A percentile compares a stretch with the other conserved stretches of the same genome.
These are phyloP conservation scores for Dermatophagoides farinae DNA, from an alignment of 1,140 invertebrate genomes.

Conservation along the genomic window DNA sequence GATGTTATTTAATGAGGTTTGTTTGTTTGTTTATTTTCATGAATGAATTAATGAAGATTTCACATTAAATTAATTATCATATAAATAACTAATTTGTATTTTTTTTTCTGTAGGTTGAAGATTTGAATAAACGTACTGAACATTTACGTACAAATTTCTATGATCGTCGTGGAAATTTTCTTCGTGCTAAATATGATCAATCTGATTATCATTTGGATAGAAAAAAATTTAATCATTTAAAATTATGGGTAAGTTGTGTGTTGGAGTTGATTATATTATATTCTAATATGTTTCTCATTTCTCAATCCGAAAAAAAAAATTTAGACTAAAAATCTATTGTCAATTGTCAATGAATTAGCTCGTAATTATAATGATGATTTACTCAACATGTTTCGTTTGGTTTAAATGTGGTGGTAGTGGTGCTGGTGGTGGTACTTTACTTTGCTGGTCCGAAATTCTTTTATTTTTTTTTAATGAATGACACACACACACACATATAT, in stretches of 20 bases:
- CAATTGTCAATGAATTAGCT: not conserved
- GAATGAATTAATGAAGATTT: too few relatives aligned
- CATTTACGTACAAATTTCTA: not conserved
- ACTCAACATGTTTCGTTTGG: conserved; percentile 1
- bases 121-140: conserved; percentile 1
- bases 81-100: too few relatives aligned
- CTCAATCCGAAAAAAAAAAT: too few relatives aligned
- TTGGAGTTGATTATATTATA: not conserved
- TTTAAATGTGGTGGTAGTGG: too few relatives aligned
- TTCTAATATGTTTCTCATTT: not conserved
- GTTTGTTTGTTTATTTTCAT: too few relatives aligned
- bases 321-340: not conserved
- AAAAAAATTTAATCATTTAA: not conserved
- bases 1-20: not conserved
- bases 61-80: too few relatives aligned
- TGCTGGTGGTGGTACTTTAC: too few relatives aligned
- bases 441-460: too few relatives aligned
- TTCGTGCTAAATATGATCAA: not conserved
- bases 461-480: too few relatives aligned
- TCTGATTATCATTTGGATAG: not conserved
- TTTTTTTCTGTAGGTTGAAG: not conserved
- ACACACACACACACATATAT: too few relatives aligned
- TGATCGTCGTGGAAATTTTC: not conserved
- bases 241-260: not conserved
- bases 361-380: conserved; percentile 3